Evolutionary conservation across 2,888 invertebrate genomes (phyloP), one percentile per base, ranked within the genome.

Genomic region (Drosophila fulvimacula): DNA sequence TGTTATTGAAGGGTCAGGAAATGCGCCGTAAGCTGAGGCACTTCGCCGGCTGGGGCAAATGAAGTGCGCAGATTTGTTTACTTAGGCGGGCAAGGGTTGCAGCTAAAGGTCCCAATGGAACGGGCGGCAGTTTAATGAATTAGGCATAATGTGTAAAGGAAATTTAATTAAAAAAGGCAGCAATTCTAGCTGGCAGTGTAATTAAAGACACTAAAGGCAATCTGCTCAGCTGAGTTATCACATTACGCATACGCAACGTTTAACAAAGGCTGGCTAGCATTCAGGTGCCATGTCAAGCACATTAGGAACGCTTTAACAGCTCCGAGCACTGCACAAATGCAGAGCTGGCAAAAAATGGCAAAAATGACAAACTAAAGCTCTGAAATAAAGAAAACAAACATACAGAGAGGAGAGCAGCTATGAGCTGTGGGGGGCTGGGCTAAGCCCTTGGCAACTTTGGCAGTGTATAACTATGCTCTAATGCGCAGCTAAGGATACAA

Each of bases 401-500:
- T 34, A 51, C 41, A 51, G 38, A 41, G 10, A 53, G 32, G 24
- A 38, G 49, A 19, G 52, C 19, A 39, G 48, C 52, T 60, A 46
- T 4, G 44, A 30, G 24, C 38, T 42, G 58, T 39, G 13, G n/a
- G 17, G 24, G 1, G 79, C 24, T 36, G 52, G 24, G 4, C 34
- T 52, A 38, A 52, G 61, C 48, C 49, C 51, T 27, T 38, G 60
- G 56, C 32, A 72, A 44, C 56, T 73, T 57, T 65, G 72, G 55
- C 51, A 57, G 66, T 72, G 71, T 73, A 84, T 84, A 84, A 88
- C 79, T 82, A 74, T 88, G 86, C 82, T 72, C 74, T 88, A 85
- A 85, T 89, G 81, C 87, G 73, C 79, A 80, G 83, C 87, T 85
- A 88, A 85, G 85, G 87, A 85, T 86, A 85, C 85, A 85, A 89